A percentile compares a stretch with the other conserved stretches of the same genome.
Evolutionary conservation across 2,113 vertebrate genomes (phyloP).

Genomic region (Phaethornis superciliosus): DNA sequence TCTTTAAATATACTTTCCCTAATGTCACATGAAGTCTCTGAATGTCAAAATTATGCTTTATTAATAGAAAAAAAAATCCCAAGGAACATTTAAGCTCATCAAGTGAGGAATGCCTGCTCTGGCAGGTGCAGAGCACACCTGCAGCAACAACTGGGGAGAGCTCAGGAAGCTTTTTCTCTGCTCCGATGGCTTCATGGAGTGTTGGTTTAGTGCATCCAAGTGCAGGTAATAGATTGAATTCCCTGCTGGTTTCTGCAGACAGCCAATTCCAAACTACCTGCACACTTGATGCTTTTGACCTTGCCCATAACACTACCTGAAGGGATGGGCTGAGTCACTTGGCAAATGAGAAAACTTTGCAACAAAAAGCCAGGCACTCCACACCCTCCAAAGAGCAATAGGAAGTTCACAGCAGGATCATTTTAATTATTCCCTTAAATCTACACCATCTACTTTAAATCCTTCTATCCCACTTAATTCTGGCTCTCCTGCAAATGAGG

Average conservation of each 20-base stretch:
- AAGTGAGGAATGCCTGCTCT: not conserved
- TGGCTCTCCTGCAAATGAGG: not conserved
- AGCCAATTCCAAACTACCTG: slow-evolving; percentile 20
- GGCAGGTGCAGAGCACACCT: not conserved
- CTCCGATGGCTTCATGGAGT: not conserved
- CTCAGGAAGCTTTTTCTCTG: not conserved
- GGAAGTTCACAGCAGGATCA: not conserved
- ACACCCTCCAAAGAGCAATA: not conserved
- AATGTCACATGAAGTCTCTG: not conserved
- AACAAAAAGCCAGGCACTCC: not conserved
- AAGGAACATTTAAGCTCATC: not conserved
- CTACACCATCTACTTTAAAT: not conserved
- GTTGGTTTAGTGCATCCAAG: slow-evolving; percentile 2
- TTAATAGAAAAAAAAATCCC: not conserved
- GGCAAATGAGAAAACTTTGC: not conserved
- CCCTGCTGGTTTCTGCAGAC: not conserved
- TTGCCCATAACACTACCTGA: not conserved
- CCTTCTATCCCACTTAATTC: not conserved
- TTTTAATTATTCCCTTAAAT: not conserved
- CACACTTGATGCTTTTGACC: not conserved
- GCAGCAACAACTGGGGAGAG: not conserved
- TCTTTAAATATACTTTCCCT: not conserved
- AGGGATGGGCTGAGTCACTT: not conserved
- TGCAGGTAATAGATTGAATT: slow-evolving; percentile 26
- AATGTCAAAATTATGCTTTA: not conserved